Evolutionary conservation across 2,113 vertebrate species (phyloP).

Genomic region (Sardina pilchardus): DNA sequence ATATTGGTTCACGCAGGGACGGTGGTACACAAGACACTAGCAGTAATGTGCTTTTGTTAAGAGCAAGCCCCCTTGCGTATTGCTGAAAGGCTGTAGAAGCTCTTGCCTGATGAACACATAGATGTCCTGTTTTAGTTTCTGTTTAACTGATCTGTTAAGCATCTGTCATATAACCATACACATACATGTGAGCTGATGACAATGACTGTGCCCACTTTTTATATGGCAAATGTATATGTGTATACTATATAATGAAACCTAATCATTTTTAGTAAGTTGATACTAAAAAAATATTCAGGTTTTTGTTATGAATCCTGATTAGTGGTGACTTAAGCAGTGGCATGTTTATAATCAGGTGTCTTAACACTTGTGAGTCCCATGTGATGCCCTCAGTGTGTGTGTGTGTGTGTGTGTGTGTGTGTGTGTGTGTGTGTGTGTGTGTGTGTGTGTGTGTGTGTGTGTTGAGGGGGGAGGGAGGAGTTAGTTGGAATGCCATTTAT

Average conservation of each 20-base stretch:
- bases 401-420: background rate
- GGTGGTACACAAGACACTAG: background rate
- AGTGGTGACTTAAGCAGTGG: background rate
- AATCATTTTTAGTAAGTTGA: background rate
- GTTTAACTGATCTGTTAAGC: background rate
- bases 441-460: conserved; percentile 18
- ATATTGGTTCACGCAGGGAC: conserved; percentile 30
- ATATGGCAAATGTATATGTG: background rate
- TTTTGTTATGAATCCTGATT: background rate
- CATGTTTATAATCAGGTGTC: background rate
- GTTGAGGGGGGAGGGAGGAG: conserved; percentile 23
- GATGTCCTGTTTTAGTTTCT: background rate
- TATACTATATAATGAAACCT: background rate
- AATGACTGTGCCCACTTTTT: background rate
- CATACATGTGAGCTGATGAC: too few species aligned
- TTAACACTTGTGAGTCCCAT: background rate
- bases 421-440: conserved; percentile 1
- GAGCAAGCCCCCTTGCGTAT: background rate
- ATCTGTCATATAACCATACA: background rate
- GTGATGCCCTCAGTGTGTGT: conserved; percentile 6
- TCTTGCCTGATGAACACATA: background rate
- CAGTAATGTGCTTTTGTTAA: background rate
- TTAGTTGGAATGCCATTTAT: conserved; percentile 31
- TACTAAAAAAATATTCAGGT: background rate
- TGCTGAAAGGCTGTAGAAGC: background rate